phyloP scores from a whole-genome alignment of 2,113 vertebrate species.

The Natator depressus region DNA sequence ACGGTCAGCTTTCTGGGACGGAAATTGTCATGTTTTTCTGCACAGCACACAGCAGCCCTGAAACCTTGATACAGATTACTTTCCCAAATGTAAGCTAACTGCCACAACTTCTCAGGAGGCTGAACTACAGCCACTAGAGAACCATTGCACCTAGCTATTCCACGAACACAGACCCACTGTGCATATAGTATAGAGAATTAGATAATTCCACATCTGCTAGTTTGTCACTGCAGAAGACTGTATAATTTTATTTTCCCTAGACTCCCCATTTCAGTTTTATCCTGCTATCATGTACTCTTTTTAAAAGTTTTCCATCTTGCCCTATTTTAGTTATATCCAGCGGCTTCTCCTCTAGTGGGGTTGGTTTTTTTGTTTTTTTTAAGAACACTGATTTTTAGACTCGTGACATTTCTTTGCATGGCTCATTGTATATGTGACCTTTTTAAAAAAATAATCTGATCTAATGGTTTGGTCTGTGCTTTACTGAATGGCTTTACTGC shows the following conservation, averaged over 20 bases:
- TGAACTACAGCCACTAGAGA: background rate
- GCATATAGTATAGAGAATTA: background rate
- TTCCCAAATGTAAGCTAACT: too few relatives aligned
- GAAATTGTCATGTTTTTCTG: background rate
- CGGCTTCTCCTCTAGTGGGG: fast-evolving
- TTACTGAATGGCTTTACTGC: background rate
- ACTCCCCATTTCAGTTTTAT: background rate
- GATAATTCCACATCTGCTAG: background rate
- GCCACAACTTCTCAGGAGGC: background rate
- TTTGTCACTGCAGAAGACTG: background rate
- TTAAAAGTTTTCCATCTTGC: background rate
- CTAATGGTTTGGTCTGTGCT: background rate
- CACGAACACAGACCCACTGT: background rate
- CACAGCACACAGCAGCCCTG: background rate
- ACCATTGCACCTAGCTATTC: background rate
- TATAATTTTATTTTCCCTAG: background rate
- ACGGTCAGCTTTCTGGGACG: background rate
- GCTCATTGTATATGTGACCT: background rate
- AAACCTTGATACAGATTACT: background rate
- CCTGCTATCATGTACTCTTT: background rate
- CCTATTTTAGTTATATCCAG: background rate
- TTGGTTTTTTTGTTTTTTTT: background rate
- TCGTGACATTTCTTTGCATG: background rate
- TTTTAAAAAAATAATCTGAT: background rate
- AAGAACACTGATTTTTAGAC: background rate